Base-by-base conservation (phyloP, 2,797 vertebrate genomes). In the Cichlasoma orientale region DNA sequence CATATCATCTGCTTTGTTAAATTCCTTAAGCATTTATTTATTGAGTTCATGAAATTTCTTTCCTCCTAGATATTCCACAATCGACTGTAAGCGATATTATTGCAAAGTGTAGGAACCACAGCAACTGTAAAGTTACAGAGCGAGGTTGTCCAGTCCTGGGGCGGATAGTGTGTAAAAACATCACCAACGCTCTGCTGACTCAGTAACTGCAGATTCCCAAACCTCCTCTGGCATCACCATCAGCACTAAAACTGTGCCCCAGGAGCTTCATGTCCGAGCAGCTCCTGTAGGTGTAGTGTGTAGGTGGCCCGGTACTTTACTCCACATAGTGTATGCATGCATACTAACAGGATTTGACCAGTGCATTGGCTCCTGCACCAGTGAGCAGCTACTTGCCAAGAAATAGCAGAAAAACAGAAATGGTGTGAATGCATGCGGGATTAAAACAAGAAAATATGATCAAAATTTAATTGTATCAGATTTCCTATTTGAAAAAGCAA, bases 41-140 rank as follows among this genome's bases (percentile, higher is more conserved):
- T n/a, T n/a, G n/a, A n/a, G n/a, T n/a, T n/a, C 25, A 27, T 27
- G 10, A 21, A 36, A 36, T 10, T 4, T 33, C 31, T 0, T 52
- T 52, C 56, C 9, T 19, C 18, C 19, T 36, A 12, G 36, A 11
- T 38, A 4, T 59, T 33, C 36, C 19, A 59, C 5, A 36, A 59
- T 21, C 19, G 19, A 21, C 19, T 58, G 56, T 57, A 57, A 1
- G 31, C 33, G 5, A 19, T 59, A 59, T 59, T 59, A 21, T 33
- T 59, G 57, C 31, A 36, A 58, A 36, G 31, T 59, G 57, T 19
- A 59, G 5, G 56, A 19, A 58, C 5, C 19, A 1, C 56, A 58
- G 11, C 57, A 36, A n/a, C 57, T 23, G n/a, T 41, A 63, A 63
- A 16, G 7, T 41, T 63, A 18, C 59, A 25, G 59, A 63, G 21